These are phyloP conservation scores for Ormia ochracea DNA, from an alignment of 2,888 invertebrate genomes.

Conservation along the genomic window DNA sequence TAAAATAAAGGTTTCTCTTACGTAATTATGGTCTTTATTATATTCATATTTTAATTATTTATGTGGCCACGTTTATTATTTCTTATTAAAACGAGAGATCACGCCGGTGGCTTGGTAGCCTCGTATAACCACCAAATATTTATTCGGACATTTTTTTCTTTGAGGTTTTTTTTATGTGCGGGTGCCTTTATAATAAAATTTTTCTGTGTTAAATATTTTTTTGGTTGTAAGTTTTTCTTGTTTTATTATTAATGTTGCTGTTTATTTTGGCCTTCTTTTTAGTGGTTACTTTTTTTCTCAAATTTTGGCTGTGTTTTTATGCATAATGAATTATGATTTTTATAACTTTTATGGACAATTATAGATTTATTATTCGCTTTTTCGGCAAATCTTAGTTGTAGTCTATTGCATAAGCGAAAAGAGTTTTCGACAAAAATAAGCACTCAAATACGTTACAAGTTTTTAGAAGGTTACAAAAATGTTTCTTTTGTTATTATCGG, in stretches of 20 bases:
- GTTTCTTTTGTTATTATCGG: conserved; percentile 45
- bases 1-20: conserved; percentile 28
- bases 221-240: conserved; percentile 20
- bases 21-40: conserved; percentile 16
- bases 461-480: conserved; percentile 55
- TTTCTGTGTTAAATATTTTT: conserved; percentile 5
- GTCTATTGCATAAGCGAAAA: conserved; percentile 41
- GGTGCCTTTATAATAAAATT: conserved; percentile 20
- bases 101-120: too few species aligned
- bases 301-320: neutral
- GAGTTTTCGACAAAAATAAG: neutral
- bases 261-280: conserved; percentile 57
- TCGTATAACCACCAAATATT: neutral
- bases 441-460: conserved; percentile 32
- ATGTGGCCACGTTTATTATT: neutral
- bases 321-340: conserved; percentile 61
- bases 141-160: neutral
- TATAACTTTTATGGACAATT: conserved; percentile 58
- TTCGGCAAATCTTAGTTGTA: conserved; percentile 57
- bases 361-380: conserved; percentile 61
- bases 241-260: conserved; percentile 37
- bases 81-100: neutral
- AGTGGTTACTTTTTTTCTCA: neutral
- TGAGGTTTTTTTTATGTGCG: conserved; percentile 11
- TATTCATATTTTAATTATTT: conserved; percentile 15